phyloP scores from a whole-genome alignment of 2,888 invertebrate genomes.

The Trichacis sp. region DNA sequence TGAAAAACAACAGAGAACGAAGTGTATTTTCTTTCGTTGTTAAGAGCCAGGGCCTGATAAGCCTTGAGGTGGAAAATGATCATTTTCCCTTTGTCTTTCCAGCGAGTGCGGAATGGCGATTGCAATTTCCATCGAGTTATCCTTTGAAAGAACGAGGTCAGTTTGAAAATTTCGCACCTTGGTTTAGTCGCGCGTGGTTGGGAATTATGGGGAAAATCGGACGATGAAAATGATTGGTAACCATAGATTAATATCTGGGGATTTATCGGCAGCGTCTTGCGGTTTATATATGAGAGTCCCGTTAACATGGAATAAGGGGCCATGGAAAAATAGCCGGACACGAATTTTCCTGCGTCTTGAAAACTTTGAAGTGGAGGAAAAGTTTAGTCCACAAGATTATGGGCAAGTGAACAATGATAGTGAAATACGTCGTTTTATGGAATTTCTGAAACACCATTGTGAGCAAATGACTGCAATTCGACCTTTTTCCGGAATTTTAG shows the following conservation, averaged over 20 bases:
- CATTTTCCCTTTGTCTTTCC: not conserved
- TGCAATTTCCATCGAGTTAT: slow-evolving; percentile 4
- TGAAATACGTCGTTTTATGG: no score
- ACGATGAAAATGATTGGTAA: slow-evolving; percentile 6
- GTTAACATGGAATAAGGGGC: not conserved
- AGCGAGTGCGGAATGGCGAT: not conserved
- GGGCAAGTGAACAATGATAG: no score
- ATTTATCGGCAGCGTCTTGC: not conserved
- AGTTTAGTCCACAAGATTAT: no score
- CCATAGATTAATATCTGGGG: slow-evolving; percentile 1
- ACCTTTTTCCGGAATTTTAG: no score
- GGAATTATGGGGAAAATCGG: not conserved
- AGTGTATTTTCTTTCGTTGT: not conserved
- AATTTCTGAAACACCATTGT: no score
- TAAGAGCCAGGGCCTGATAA: not conserved
- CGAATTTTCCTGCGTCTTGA: no score
- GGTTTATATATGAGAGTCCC: not conserved
- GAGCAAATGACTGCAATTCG: no score
- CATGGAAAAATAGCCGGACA: not conserved
- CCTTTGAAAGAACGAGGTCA: slow-evolving; percentile 1
- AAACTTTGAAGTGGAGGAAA: no score
- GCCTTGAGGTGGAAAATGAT: not conserved
- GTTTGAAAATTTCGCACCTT: slow-evolving; percentile 1
- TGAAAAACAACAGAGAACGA: slow-evolving; percentile 1
- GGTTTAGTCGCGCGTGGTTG: not conserved